These are phyloP conservation scores for Drosophila anomalata DNA, from an alignment of 2,888 invertebrate species.

Conservation along the genomic window DNA sequence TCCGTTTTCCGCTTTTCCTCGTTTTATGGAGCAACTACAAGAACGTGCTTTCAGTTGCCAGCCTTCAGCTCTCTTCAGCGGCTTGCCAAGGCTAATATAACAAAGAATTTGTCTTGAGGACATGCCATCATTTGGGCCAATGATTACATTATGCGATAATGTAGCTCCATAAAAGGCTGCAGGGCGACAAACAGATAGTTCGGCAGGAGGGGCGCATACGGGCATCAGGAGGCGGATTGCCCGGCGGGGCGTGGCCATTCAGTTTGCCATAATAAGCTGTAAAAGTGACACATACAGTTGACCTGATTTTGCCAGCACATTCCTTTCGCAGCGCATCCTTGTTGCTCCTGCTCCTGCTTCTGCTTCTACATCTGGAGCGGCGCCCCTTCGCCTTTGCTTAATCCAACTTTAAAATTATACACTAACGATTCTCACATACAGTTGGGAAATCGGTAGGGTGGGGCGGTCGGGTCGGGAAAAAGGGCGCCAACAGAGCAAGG, in stretches of 20 bases:
- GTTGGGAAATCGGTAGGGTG: slow-evolving; percentile 15
- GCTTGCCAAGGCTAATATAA: slow-evolving; percentile 49
- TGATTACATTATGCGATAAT: slow-evolving; percentile 81
- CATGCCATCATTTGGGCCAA: slow-evolving; percentile 76
- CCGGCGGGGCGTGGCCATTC: slow-evolving; percentile 14
- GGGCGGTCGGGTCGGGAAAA: slow-evolving; percentile 9
- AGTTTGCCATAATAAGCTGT: slow-evolving; percentile 75
- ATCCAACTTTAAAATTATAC: slow-evolving; percentile 80
- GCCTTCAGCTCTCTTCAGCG: slow-evolving; percentile 2
- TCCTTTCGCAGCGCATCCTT: slow-evolving; percentile 40
- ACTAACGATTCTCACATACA: slow-evolving; percentile 73
- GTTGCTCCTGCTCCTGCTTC: slow-evolving; percentile 24
- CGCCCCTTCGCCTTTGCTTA: slow-evolving; percentile 56
- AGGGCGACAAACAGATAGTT: slow-evolving; percentile 50
- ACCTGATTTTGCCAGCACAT: slow-evolving; percentile 66
- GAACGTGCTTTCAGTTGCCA: slow-evolving; percentile 40
- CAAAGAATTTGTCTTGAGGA: slow-evolving; percentile 79
- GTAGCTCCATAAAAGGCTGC: slow-evolving; percentile 72
- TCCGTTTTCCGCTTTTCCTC: slow-evolving; percentile 10
- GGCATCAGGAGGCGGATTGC: slow-evolving; percentile 5
- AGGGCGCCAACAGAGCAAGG: slow-evolving; percentile 64
- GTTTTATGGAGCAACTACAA: slow-evolving; percentile 44
- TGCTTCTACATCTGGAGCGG: slow-evolving; percentile 33
- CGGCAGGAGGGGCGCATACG: slow-evolving; percentile 1
- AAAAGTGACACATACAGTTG: slow-evolving; percentile 78